Conservation (phyloP, 2,797 vertebrate species). For the Rhadinocentrus ornatus region DNA sequence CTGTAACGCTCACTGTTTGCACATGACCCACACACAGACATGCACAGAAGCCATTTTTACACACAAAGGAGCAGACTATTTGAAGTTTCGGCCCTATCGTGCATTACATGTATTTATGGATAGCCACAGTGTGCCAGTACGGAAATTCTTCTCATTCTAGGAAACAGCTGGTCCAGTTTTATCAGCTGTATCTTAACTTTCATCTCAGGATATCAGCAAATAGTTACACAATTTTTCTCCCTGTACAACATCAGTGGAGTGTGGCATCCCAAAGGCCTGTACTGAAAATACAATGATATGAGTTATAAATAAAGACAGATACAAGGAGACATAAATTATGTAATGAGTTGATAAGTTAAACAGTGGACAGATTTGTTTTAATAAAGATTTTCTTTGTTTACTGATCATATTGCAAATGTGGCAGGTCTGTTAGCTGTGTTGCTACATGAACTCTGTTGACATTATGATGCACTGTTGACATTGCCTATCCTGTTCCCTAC, state of each 20-base stretch:
- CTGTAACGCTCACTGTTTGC: not conserved
- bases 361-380: not conserved
- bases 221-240: constrained; percentile 45
- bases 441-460: constrained; percentile 32
- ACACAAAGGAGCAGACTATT: constrained; percentile 22
- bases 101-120: constrained; percentile 66
- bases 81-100: constrained; percentile 49
- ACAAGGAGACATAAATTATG: not conserved
- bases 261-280: not conserved
- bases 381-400: not conserved
- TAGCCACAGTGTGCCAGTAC: constrained; percentile 49
- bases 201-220: constrained; percentile 64
- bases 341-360: not conserved
- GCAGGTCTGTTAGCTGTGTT: constrained; percentile 1
- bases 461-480: constrained; percentile 31
- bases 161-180: constrained; percentile 66
- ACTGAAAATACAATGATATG: constrained; percentile 1
- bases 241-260: constrained; percentile 17
- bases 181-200: constrained; percentile 61
- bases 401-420: constrained; percentile 1
- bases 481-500: constrained; percentile 55
- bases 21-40: not conserved
- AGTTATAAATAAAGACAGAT: not conserved
- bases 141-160: constrained; percentile 70
- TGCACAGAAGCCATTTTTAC: not conserved